phyloP scores from a whole-genome alignment of 64 coral and sea anemone species.

The Astreopora myriophthalma region DNA sequence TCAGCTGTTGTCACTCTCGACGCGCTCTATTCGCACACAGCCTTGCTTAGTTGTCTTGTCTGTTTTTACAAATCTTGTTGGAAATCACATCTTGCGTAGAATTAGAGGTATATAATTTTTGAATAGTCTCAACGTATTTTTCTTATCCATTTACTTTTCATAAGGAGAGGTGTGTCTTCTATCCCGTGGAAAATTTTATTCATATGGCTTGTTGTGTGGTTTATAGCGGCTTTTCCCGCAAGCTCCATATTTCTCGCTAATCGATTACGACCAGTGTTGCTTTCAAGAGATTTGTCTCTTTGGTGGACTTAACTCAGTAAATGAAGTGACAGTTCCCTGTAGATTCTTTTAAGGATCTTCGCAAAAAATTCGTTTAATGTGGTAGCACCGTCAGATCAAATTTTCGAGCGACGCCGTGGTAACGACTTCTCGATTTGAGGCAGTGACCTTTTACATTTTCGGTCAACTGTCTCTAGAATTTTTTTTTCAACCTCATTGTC shows the following conservation, averaged over 20 bases:
- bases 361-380: constrained; percentile 35
- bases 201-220: background rate
- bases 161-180: background rate
- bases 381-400: background rate
- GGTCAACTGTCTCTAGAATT: background rate
- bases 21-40: background rate
- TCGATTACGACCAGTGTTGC: constrained; percentile 21
- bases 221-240: background rate
- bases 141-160: background rate
- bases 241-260: constrained; percentile 9
- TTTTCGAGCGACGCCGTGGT: constrained; percentile 30
- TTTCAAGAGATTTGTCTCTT: constrained; percentile 15
- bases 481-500: background rate
- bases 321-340: constrained; percentile 4
- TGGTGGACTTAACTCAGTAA: constrained; percentile 27
- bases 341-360: background rate
- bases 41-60: background rate
- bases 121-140: background rate
- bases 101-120: background rate
- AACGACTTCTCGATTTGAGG: background rate
- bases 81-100: background rate
- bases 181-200: background rate
- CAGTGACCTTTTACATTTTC: background rate
- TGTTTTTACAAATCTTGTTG: background rate
- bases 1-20: background rate